These are phyloP conservation scores for Candoia aspera DNA, from an alignment of 2,113 vertebrate species.

Conservation along the genomic window DNA sequence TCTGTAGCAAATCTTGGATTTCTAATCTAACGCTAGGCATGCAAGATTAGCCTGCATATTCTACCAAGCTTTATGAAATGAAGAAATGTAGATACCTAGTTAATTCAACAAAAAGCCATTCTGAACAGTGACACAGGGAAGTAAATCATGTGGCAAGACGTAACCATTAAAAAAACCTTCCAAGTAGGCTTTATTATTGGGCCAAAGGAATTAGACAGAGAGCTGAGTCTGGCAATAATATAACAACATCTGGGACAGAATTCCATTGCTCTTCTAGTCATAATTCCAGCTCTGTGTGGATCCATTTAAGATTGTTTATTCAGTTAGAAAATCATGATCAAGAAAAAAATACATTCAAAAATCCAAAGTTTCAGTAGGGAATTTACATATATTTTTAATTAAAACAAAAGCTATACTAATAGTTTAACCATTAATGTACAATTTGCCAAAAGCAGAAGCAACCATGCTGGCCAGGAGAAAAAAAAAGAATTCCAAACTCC, in stretches of 20 bases:
- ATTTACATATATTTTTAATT: not conserved
- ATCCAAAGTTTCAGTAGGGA: not conserved
- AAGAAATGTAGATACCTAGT: not conserved
- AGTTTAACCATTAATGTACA: not conserved
- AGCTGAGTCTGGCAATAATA: not conserved
- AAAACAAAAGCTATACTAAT: not conserved
- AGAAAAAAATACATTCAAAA: conserved; percentile 6
- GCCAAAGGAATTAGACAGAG: not conserved
- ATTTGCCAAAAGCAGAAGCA: not conserved
- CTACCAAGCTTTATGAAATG: not conserved
- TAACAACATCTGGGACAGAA: not conserved
- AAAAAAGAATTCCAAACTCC: not conserved
- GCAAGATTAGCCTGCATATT: not conserved
- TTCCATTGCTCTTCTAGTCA: not conserved
- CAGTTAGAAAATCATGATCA: not conserved
- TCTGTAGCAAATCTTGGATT: not conserved
- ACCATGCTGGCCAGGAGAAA: not conserved
- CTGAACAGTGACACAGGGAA: not conserved
- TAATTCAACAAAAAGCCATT: not conserved
- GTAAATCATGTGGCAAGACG: not conserved
- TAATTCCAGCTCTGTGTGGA: not conserved
- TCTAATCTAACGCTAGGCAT: not conserved
- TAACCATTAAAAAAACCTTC: not conserved
- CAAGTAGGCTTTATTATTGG: no score
- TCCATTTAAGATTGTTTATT: not conserved